Conservation (phyloP, 2,113 vertebrate species). For the Urocolius indicus region DNA sequence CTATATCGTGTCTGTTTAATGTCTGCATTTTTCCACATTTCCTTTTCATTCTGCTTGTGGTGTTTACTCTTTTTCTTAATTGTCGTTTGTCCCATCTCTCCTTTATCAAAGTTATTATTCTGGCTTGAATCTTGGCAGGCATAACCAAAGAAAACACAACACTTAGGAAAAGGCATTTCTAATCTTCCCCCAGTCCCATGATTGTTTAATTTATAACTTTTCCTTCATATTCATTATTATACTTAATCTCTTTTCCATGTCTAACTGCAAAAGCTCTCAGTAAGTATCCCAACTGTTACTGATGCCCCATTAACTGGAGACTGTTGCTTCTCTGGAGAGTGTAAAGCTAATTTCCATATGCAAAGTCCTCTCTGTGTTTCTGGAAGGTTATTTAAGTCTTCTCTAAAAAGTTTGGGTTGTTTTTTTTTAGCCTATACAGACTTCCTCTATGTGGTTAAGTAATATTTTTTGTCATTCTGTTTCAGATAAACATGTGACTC, state of each 20-base stretch:
- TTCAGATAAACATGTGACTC: not conserved
- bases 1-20: not conserved
- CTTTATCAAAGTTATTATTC: not conserved
- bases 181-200: not conserved
- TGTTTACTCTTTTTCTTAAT: not conserved
- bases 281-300: not conserved
- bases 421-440: not conserved
- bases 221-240: not conserved
- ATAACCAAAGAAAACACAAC: no score
- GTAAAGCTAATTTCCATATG: not conserved
- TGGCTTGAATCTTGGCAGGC: not conserved
- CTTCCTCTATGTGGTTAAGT: not conserved
- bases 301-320: not conserved
- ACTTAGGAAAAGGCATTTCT: not conserved
- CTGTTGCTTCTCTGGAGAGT: not conserved
- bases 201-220: not conserved
- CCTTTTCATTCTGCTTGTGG: not conserved
- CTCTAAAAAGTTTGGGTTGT: not conserved
- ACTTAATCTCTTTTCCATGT: not conserved
- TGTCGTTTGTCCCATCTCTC: not conserved
- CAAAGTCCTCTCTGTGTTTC: not conserved
- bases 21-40: fast-evolving
- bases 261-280: not conserved
- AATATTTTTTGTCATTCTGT: not conserved
- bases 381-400: not conserved